These are phyloP conservation scores for Epirrhoe tristata DNA, from an alignment of 2,888 invertebrate genomes.

Conservation along the genomic window DNA sequence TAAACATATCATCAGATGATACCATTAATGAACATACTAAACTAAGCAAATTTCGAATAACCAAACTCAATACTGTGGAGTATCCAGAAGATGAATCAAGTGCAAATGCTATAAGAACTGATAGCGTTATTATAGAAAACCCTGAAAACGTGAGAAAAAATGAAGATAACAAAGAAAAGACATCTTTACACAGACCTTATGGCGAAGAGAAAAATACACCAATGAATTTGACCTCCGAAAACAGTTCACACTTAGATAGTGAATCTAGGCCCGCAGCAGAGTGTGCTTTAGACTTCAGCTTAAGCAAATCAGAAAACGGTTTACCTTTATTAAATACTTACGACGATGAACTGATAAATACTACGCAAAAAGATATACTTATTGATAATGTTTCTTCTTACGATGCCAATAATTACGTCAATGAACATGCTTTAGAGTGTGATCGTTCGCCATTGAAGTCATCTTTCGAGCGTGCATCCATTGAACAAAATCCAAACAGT, in stretches of 20 bases:
- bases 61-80: conserved; percentile 52
- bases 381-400: not conserved
- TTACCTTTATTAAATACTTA: conserved; percentile 36
- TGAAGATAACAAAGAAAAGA: conserved; percentile 53
- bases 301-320: conserved; percentile 54
- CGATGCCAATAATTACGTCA: not conserved
- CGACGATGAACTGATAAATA: conserved; percentile 29
- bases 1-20: conserved; percentile 37
- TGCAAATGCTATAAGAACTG: conserved; percentile 62
- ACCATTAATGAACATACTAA: conserved; percentile 66
- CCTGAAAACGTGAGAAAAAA: conserved; percentile 68
- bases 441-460: conserved; percentile 1
- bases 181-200: conserved; percentile 28
- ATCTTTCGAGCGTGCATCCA: conserved; percentile 2
- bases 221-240: conserved; percentile 60
- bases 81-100: conserved; percentile 44
- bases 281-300: conserved; percentile 70
- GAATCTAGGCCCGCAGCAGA: conserved; percentile 44
- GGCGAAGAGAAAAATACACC: conserved; percentile 35
- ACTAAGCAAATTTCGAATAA: conserved; percentile 75
- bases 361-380: not conserved
- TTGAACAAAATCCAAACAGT: conserved; percentile 11
- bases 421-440: not conserved
- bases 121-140: conserved; percentile 81
- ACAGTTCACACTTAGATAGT: conserved; percentile 31